Evolutionary conservation across 2,888 invertebrate species (phyloP).

Genomic region (Eristalinus aeneus): DNA sequence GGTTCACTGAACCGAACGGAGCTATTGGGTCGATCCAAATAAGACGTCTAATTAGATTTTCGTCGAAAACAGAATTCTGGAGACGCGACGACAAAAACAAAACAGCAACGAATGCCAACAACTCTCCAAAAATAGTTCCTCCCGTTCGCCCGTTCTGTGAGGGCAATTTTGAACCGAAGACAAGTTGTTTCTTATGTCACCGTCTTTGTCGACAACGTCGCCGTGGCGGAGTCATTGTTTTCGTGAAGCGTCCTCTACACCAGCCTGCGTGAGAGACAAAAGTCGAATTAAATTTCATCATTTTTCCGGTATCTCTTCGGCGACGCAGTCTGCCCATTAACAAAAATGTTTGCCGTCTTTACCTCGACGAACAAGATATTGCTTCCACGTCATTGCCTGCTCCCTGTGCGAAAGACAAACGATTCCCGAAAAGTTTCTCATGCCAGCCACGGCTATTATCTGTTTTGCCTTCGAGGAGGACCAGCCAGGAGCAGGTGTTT

Average conservation of each 20-base stretch:
- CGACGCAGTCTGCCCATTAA: conserved; percentile 21
- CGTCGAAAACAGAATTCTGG: conserved; percentile 1
- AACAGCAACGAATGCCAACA: neutral
- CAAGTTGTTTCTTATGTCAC: neutral
- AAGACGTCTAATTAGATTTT: conserved; percentile 37
- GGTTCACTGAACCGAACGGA: conserved; percentile 36
- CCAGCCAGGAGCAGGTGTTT: conserved; percentile 47
- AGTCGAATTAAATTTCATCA: conserved; percentile 52
- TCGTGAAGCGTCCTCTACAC: neutral
- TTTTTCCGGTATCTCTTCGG: conserved; percentile 32
- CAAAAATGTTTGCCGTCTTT: conserved; percentile 50
- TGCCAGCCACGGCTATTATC: neutral
- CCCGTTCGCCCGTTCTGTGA: neutral
- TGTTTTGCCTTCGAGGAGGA: neutral
- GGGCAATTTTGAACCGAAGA: conserved; percentile 30
- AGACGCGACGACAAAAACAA: neutral
- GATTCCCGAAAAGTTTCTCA: conserved; percentile 8
- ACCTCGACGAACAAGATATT: conserved; percentile 19
- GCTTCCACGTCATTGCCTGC: neutral
- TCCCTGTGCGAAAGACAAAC: neutral
- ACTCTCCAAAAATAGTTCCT: conserved; percentile 16
- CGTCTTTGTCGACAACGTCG: neutral
- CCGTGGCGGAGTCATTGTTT: neutral
- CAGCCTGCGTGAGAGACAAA: neutral
- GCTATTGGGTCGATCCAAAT: conserved; percentile 35